Evolutionary conservation across 2,113 vertebrate species (phyloP), one percentile per base, ranked within the genome.

Genomic region (Pygathrix nemaeus): DNA sequence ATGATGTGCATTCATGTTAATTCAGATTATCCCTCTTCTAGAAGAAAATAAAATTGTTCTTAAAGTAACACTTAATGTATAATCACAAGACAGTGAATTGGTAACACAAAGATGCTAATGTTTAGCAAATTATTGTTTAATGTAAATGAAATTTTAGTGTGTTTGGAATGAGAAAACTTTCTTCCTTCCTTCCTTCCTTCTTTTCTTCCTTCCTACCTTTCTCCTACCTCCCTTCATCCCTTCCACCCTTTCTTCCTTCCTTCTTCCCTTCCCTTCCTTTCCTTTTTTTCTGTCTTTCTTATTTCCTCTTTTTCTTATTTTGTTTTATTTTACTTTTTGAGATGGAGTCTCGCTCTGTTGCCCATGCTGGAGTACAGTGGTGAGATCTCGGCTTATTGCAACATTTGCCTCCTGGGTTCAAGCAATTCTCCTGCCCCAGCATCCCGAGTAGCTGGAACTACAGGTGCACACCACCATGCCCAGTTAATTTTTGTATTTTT

Each of bases 131-230:
- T 25, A 27, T 40, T 93, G 10, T 81, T 88, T 78, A 86, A 96
- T n/a, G 3, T 70, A 96, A 90, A 93, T 48, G 45, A 89, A 14
- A 66, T 95, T 93, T 93, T 93, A 93, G 50, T 82, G 95, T 79
- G 16, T 73, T 95, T 95, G 9, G 2, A 90, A 50, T 80, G 1
- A 16, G 21, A 73, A 85, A 70, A 20, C 23, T 79, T 21, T 17
- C 48, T 25, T 16, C 6, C 25, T 38, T 17, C 7, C 25, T 23
- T 20, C 4, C 8, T 57, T 5, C 6, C 27, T 64, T 64, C 61
- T 25, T 61, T 61, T 25, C 72, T 66, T 38, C 23, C 50, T 73
- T 3, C 0, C 8, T 68, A 9, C 13, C 16, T 48, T 14, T 8
- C 25, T 59, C 16, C 32, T 7, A 16, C 64, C 64, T 17, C 14